Percentiles rank a stretch among this genome's conserved stretches.
These are phyloP conservation scores for Trichoplusia ni DNA, from an alignment of 1,140 invertebrate species.

Conservation along the genomic window DNA sequence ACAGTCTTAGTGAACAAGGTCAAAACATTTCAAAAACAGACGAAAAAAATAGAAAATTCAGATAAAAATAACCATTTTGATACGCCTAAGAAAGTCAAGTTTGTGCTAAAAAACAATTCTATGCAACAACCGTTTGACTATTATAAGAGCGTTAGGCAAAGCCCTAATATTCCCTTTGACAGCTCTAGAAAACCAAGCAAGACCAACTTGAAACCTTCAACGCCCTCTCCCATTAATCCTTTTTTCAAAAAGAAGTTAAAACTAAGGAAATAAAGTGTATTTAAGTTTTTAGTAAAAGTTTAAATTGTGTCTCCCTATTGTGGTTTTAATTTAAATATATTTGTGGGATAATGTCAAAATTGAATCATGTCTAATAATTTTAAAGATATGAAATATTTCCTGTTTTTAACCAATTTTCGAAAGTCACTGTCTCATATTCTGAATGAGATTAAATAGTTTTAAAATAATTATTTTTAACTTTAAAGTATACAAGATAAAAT, in stretches of 20 bases:
- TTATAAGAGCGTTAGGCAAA: constrained; percentile 84
- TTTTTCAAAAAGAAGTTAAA: constrained; percentile 84
- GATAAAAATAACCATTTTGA: constrained; percentile 35
- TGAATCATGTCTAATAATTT: too few relatives aligned
- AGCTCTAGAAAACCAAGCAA: constrained; percentile 84
- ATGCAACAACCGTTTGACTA: constrained; percentile 87
- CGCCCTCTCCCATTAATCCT: constrained; percentile 89
- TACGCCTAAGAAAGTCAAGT: constrained; percentile 83
- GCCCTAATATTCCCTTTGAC: constrained; percentile 88
- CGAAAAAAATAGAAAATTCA: constrained; percentile 31
- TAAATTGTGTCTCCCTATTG: too few relatives aligned
- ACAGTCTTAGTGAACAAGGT: constrained; percentile 58
- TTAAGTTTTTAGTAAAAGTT: background rate
- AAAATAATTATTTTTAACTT: too few relatives aligned
- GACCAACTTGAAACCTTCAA: constrained; percentile 86
- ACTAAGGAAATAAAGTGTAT: constrained; percentile 32
- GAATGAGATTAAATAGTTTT: too few relatives aligned
- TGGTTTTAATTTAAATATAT: too few relatives aligned
- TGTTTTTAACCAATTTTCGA: too few relatives aligned
- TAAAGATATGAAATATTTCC: too few relatives aligned
- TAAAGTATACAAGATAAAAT: too few relatives aligned
- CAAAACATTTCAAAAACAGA: constrained; percentile 60
- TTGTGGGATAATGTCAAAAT: too few relatives aligned
- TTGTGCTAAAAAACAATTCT: constrained; percentile 85
- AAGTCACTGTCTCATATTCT: too few relatives aligned